Base-by-base conservation (phyloP, 2,888 invertebrate genomes). In the Platycheirus albimanus region DNA sequence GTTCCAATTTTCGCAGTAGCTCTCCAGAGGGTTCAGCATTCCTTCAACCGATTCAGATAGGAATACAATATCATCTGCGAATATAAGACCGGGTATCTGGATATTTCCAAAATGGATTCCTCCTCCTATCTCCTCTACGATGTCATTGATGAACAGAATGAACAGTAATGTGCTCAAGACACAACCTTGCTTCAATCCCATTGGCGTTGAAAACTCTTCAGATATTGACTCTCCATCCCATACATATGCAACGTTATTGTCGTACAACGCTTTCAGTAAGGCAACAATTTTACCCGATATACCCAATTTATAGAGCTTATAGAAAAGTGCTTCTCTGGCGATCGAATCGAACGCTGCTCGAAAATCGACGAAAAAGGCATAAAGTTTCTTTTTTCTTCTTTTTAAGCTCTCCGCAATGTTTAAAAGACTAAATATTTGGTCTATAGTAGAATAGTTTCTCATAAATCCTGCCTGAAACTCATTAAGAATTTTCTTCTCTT, bases 11-110 rank as follows among this genome's bases (percentile, higher is more conserved):
- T 8, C 30, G 30, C 30, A 33, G 30, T 33, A 33, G 30, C 30
- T 33, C 33, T 33, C 30, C 8, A 52, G 30, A 6, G 13, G 15
- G 33, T 52, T 52, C 7, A 52, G 30, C 30, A n/a, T 54, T 54
- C 52, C 52, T 36, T 54, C 17, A 0, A 54, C 47, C 8, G 63
- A 11, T 30, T 63, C 30, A 11, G 47, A 10, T n/a, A 63, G 33
- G 8, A 63, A 47, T 15, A 33, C 45, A 6, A 47, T 63, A 63
- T 47, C 47, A 33, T 47, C 33, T 28, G n/a, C n/a, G n/a, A n/a
- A n/a, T n/a, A n/a, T n/a, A 2, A 20, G n/a, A n/a, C 4, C 20
- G 11, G n/a, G 24, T 6, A 24, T 33, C 30, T 8, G 5, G 30
- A 6, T 11, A 47, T 47, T 11, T 47, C n/a, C 11, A 24, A 20